Evolutionary conservation across 2,888 invertebrate genomes (phyloP), one percentile per base, ranked within the genome.

Genomic region (Elegia similella): DNA sequence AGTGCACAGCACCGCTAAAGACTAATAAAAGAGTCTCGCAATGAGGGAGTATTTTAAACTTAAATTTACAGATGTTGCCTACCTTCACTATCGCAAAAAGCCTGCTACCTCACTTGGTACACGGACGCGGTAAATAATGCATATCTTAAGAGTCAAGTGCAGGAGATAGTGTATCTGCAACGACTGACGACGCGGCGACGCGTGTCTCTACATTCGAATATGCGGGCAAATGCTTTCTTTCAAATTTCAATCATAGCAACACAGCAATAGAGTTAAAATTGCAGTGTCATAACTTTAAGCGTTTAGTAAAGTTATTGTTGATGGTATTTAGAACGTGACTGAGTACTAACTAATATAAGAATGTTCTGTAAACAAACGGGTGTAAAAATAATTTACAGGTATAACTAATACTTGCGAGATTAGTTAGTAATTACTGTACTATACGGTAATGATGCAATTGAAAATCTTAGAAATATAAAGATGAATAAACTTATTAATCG

Each of bases 261-360:
- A 6, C 50, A 2, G 7, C 0, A 0, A 38, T 68, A 76, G 64
- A 60, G 69, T 67, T 52, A 1, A 64, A 56, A 64, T 67, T 79
- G 0, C n/a, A 6, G 0, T 12, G 10, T 0, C 8, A 34, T 34
- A 34, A 12, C 6, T 32, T 56, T 17, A 23, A 42, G 63, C 68
- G 69, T 66, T 68, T 72, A 70, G 66, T 66, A 72, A 72, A 73
- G 72, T 76, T 73, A 76, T 81, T 81, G 80, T 80, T 73, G 68
- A 69, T 56, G 75, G 76, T 76, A 87, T 86, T 84, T 76, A 86
- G 87, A 71, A 83, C 86, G 86, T 88, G 82, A 86, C 86, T 72
- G 76, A 77, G 34, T 50, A 50, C 34, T 78, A 77, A 76, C 80
- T 80, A 76, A 68, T 63, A 62, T 69, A 72, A 69, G 73, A 70